Base-by-base conservation (phyloP, 2,888 invertebrate species). In the Drosophila maculinotata region DNA sequence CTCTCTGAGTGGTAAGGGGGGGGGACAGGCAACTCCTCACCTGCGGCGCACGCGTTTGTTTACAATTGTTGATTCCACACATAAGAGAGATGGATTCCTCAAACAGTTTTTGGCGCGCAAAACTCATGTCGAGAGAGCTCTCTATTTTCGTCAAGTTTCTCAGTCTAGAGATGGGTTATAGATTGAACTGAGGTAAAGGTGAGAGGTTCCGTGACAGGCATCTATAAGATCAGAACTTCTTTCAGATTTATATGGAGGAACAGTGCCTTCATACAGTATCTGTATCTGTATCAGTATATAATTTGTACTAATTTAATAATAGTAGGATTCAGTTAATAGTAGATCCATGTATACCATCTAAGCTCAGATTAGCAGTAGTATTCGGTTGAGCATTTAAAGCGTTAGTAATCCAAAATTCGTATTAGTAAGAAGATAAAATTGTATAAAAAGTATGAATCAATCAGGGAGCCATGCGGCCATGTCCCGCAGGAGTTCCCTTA, bases 31-130 rank as follows among this genome's bases (percentile, higher is more conserved):
- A 23, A 30, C 20, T 26, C 44, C 45, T 49, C 28, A 36, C 20
- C 57, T 48, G 62, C 35, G 68, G 84, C 82, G 85, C 85, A 84
- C 70, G 86, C 88, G 79, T 79, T 85, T 87, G 84, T 89, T 89
- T 89, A 89, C 85, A 86, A 86, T 87, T 85, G 85, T 85, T 85
- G 85, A 87, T 88, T 86, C 64, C 63, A 35, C 44, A 44, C 26
- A 20, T 20, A 38, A 10, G 5, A 26, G 5, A 15, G 15, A 15
- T 42, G 25, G 1, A 9, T 23, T 5, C 3, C 17, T 63, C 59
- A 45, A 62, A 56, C 47, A 48, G 25, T 30, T 60, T 83, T 81
- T 84, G 86, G 80, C 86, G 83, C 86, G 71, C 67, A 87, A 79
- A n/a, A 6, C 9, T 5, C 7, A 12, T 10, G 15, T 17, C 35